These are phyloP conservation scores for Stegana nigrithorax DNA, from an alignment of 2,888 invertebrate genomes.

Conservation along the genomic window DNA sequence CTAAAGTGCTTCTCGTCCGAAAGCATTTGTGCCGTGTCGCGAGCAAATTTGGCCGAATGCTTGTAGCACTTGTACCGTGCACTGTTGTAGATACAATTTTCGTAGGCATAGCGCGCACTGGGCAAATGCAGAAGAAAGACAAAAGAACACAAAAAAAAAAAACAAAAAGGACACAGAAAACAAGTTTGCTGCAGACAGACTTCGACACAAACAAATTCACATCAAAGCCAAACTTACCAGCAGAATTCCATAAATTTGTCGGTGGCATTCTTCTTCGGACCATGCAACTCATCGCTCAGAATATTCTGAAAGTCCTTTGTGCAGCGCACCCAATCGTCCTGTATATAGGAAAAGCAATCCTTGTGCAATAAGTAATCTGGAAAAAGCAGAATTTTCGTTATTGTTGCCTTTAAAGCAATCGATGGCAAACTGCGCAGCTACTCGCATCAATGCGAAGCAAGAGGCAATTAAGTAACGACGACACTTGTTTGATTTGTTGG, in stretches of 20 bases:
- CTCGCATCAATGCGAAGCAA: too few species aligned
- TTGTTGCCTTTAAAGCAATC: too few species aligned
- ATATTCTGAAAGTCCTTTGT: conserved; percentile 62
- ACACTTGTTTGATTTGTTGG: too few species aligned
- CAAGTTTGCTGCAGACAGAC: not conserved
- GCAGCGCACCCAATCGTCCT: conserved; percentile 66
- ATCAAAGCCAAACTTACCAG: conserved; percentile 57
- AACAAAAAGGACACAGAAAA: not conserved
- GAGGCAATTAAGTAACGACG: too few species aligned
- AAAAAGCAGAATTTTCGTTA: too few species aligned
- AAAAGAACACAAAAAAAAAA: not conserved
- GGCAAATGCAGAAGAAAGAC: not conserved
- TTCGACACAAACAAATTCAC: not conserved
- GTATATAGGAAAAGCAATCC: conserved; percentile 65
- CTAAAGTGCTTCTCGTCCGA: conserved; percentile 67
- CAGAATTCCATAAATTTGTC: conserved; percentile 67
- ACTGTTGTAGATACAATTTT: conserved; percentile 67
- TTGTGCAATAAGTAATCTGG: conserved; percentile 66
- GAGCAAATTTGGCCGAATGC: conserved; percentile 65
- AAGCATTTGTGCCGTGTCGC: conserved; percentile 65
- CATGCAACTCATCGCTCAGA: conserved; percentile 61
- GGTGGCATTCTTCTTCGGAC: conserved; percentile 53
- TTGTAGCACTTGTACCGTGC: conserved; percentile 67
- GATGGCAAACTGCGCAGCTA: too few species aligned
- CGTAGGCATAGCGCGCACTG: conserved; percentile 67